Base-by-base conservation (phyloP, 2,797 vertebrate species). In the Danio choprae region DNA sequence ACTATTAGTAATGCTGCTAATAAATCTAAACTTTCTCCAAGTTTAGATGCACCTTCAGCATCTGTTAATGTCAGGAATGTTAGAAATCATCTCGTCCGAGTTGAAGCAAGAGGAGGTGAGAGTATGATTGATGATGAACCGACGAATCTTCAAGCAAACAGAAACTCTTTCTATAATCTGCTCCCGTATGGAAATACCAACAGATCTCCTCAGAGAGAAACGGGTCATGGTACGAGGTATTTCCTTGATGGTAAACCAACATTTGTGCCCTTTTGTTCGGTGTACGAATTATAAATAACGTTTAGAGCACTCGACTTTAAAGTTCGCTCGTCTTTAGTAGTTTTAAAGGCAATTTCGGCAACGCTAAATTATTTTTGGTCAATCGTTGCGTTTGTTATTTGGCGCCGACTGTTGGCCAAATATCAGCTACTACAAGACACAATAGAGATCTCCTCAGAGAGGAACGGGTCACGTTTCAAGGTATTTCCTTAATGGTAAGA, bases 401-500 rank as follows among this genome's bases (percentile, higher is more conserved):
- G 69, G 38, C 69, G 69, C 69, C 51, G 0, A 71, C 51, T 41
- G 36, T 56, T 72, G 69, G 12, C 4, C 51, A 43, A 5, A 22
- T 20, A 16, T 56, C 7, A 41, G 38, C 0, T 41, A n/a, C n/a
- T n/a, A n/a, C 3, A 29, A 29, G 3, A 29, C 29, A 29, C 3
- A 29, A 29, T 29, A 29, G 29, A 86, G 87, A 81, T 48, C 84
- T 18, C 85, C 75, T 22, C 81, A 88, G 44, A 85, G 88, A 0
- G 87, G 84, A 51, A 65, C 89, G 2, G 93, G 93, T 4, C 89
- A 90, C 2, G 91, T 91, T 29, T 93, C 92, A 85, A 89, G 90
- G 44, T 89, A 91, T 85, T 95, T 94, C 79, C 92, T 93, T 72
- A 87, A 94, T 0, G 94, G 94, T 95, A 88, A 90, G 12, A 59